Conservation (phyloP, 2,113 vertebrate genomes). For the Geothlypis trichas region DNA sequence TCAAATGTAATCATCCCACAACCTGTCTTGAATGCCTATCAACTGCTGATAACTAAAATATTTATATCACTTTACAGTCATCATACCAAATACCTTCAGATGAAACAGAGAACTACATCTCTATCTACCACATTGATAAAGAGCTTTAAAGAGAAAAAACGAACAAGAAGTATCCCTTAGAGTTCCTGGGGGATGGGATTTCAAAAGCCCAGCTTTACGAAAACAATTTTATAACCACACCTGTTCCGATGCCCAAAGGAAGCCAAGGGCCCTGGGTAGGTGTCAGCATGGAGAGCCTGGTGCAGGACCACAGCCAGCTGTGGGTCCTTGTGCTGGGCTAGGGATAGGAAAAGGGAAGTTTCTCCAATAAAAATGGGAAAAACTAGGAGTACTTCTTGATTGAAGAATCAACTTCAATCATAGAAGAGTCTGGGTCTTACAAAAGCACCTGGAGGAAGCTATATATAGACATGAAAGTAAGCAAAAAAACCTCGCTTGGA, state of each 20-base stretch:
- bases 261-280: conserved; percentile 80
- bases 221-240: conserved; percentile 80
- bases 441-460: not conserved
- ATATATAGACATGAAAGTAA: not conserved
- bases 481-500: not conserved
- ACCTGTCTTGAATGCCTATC: not conserved
- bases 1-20: not conserved
- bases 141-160: not conserved
- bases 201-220: conserved; percentile 83
- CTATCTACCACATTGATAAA: not conserved
- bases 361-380: not conserved
- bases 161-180: not conserved
- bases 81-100: not conserved
- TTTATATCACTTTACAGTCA: not conserved
- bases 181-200: not conserved
- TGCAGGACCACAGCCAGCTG: conserved; percentile 73
- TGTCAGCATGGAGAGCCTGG: conserved; percentile 77
- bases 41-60: not conserved
- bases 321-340: conserved; percentile 56
- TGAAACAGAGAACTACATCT: not conserved
- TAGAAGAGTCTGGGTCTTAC: not conserved
- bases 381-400: not conserved
- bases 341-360: not conserved
- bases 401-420: not conserved
- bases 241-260: conserved; percentile 83